These are phyloP conservation scores for Polyergus mexicanus DNA, from an alignment of 1,140 invertebrate species.

Conservation along the genomic window DNA sequence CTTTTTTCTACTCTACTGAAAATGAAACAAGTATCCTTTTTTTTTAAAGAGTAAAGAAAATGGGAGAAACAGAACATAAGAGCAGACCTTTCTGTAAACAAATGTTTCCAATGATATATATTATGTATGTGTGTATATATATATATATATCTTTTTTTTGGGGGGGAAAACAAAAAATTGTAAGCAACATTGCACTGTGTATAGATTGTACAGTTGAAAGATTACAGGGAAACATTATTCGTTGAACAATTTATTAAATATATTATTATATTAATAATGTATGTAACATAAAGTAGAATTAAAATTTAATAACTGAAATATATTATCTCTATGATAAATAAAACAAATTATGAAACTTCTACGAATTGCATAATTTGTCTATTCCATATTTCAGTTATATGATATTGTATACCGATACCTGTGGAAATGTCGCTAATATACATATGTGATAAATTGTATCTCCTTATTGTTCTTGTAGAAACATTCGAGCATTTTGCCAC, in stretches of 20 bases:
- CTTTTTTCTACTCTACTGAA: no score
- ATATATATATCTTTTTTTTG: no score
- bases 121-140: no score
- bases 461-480: background rate
- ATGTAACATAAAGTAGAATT: background rate
- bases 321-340: background rate
- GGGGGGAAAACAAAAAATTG: no score
- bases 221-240: background rate
- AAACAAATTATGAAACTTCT: background rate
- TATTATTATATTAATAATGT: conserved; percentile 23
- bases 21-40: no score
- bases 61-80: no score
- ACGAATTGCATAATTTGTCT: conserved; percentile 12
- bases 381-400: background rate
- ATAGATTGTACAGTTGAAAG: background rate
- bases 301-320: conserved; percentile 13
- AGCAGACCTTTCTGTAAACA: no score
- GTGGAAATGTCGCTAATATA: background rate
- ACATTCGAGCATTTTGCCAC: conserved; percentile 86
- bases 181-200: no score
- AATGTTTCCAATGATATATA: no score
- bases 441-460: background rate
- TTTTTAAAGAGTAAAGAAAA: no score
- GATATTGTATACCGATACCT: background rate
- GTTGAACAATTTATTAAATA: conserved; percentile 24